phyloP scores from a whole-genome alignment of 2,888 invertebrate species.

The Agriopis marginaria region DNA sequence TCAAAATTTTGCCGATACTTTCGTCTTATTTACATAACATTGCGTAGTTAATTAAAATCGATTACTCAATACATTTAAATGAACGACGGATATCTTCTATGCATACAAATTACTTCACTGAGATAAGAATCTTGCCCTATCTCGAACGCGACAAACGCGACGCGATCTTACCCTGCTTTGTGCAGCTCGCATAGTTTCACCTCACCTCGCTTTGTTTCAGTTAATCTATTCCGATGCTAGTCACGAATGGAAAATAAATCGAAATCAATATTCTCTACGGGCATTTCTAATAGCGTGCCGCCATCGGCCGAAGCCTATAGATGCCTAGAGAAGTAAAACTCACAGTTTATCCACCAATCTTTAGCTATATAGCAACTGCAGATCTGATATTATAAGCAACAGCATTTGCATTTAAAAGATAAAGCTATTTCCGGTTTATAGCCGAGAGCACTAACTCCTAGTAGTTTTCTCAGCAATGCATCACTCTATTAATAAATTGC shows the following conservation, averaged over 20 bases:
- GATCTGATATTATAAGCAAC: conserved; percentile 36
- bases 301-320: conserved; percentile 48
- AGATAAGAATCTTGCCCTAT: conserved; percentile 23
- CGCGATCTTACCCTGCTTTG: conserved; percentile 31
- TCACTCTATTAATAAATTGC: conserved; percentile 27
- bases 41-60: conserved; percentile 19
- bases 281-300: conserved; percentile 73
- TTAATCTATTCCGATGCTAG: conserved; percentile 73
- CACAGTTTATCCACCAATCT: neutral
- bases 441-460: conserved; percentile 46
- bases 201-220: conserved; percentile 48
- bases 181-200: conserved; percentile 45
- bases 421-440: conserved; percentile 55
- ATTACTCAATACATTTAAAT: conserved; percentile 20
- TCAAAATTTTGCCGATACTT: neutral
- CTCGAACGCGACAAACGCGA: conserved; percentile 23
- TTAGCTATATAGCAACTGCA: conserved; percentile 17
- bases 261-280: conserved; percentile 75
- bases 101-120: conserved; percentile 33
- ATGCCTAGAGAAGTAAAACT: conserved; percentile 1
- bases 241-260: conserved; percentile 80
- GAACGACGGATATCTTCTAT: conserved; percentile 19
- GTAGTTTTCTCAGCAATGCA: conserved; percentile 15
- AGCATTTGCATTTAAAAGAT: conserved; percentile 46
- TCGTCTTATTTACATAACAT: conserved; percentile 17